Conservation (phyloP, 2,797 vertebrate genomes). For the Geotrypetes seraphini region DNA sequence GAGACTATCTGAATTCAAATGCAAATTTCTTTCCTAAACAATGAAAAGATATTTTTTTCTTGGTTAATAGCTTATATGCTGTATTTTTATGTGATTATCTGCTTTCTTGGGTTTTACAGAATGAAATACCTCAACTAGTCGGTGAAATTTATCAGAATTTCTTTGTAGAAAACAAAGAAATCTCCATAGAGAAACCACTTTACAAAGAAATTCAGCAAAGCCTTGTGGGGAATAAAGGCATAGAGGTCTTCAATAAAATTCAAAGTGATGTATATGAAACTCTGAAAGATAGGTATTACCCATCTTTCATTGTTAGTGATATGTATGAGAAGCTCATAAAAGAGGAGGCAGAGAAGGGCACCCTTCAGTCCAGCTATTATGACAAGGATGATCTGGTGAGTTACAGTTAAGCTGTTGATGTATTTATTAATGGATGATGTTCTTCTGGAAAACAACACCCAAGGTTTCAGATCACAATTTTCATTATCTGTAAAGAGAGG, state of each 20-base stretch:
- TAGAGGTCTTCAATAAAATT: slow-evolving; percentile 83
- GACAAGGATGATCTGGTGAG: slow-evolving; percentile 81
- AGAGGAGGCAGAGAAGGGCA: slow-evolving; percentile 67
- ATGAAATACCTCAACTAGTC: slow-evolving; percentile 79
- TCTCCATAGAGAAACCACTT: slow-evolving; percentile 85
- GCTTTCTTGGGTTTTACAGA: slow-evolving; percentile 34
- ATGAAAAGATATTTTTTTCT: no score
- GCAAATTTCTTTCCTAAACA: no score
- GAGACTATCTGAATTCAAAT: no score
- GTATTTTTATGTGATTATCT: no score
- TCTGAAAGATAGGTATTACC: slow-evolving; percentile 90
- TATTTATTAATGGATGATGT: not conserved
- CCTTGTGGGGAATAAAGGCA: slow-evolving; percentile 92
- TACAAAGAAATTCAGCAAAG: slow-evolving; percentile 96
- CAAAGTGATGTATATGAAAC: slow-evolving; percentile 81
- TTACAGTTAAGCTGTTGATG: not conserved
- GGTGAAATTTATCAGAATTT: slow-evolving; percentile 97
- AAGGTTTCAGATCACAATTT: no score
- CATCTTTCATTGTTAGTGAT: slow-evolving; percentile 91
- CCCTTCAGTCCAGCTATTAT: slow-evolving; percentile 59
- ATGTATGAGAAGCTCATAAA: slow-evolving; percentile 79
- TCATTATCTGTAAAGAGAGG: no score
- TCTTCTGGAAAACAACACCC: no score
- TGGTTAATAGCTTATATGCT: no score
- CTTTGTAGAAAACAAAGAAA: slow-evolving; percentile 91